Evolutionary conservation across 2,888 invertebrate species (phyloP).

Genomic region (Mallateleia sp.): DNA sequence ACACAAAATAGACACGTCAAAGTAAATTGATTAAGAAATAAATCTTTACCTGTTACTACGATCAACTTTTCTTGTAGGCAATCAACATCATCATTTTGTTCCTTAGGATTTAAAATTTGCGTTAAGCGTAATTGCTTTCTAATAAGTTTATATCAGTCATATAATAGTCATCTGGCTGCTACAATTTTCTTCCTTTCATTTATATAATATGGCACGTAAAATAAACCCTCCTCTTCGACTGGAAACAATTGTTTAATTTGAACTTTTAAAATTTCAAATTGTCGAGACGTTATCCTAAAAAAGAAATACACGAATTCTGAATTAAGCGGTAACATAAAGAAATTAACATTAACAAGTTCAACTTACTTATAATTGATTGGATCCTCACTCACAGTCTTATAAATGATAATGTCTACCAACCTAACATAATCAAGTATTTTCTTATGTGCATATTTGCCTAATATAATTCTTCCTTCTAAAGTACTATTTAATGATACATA

Average conservation of each 20-base stretch:
- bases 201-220: constrained; percentile 17
- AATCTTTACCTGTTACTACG: too few relatives aligned
- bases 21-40: too few relatives aligned
- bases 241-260: constrained; percentile 21
- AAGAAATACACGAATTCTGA: too few relatives aligned
- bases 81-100: too few relatives aligned
- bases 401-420: constrained; percentile 12
- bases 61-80: too few relatives aligned
- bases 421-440: constrained; percentile 4
- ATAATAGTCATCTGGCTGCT: not conserved
- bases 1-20: too few relatives aligned
- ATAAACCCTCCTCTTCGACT: not conserved
- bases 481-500: constrained; percentile 17
- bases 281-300: not conserved
- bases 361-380: constrained; percentile 20
- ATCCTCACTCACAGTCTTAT: not conserved
- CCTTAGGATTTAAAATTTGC: not conserved
- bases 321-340: too few relatives aligned
- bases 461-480: constrained; percentile 15
- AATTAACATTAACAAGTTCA: too few relatives aligned
- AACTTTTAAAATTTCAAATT: not conserved
- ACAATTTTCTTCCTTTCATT: constrained; percentile 1
- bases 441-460: constrained; percentile 3
- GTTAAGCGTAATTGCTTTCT: constrained; percentile 5
- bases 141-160: constrained; percentile 1